Evolutionary conservation across 2,113 vertebrate genomes (phyloP), one percentile per base, ranked within the genome.

Genomic region (Entelurus aequoreus): DNA sequence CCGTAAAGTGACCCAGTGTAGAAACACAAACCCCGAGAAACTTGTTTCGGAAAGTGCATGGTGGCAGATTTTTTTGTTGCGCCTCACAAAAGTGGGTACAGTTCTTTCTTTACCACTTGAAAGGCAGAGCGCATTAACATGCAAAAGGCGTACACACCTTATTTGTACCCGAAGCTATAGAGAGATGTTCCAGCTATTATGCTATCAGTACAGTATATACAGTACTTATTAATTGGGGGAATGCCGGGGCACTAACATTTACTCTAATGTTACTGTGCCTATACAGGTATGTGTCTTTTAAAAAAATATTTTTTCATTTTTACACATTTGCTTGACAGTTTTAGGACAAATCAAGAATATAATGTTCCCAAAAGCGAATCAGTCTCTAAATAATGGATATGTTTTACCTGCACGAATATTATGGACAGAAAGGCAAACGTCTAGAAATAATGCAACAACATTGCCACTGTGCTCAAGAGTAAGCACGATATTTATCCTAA

Each of bases 91-190:
- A 28, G 28, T 57, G 38, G 19, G 60, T 74, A 71, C 72, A 38
- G 73, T 80, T 76, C 79, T 72, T 48, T 56, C 68, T 72, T 84
- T 74, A 72, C 66, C 69, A 68, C 67, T 62, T 79, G 79, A 83
- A 84, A 87, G 60, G 79, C 8, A 57, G 62, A 54, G 60, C 12
- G 15, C 66, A 84, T 87, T 86, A 74, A 73, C 63, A 87, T 87
- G 82, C 84, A 78, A 54, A 67, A 76, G 49, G 76, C 81, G 72
- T 79, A 46, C 51, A 54, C 65, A 73, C 38, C 75, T 50, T 56
- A 55, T 42, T 71, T 75, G 67, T 72, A 50, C 59, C 76, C 68
- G 66, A 59, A 76, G 59, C 57, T 74, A 46, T 46, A 75, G 72
- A 81, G 79, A 71, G 66, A 62, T 59, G 63, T 66, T 65, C 74